Evolutionary conservation across 2,888 invertebrate species (phyloP).

Genomic region (Busseola fusca): DNA sequence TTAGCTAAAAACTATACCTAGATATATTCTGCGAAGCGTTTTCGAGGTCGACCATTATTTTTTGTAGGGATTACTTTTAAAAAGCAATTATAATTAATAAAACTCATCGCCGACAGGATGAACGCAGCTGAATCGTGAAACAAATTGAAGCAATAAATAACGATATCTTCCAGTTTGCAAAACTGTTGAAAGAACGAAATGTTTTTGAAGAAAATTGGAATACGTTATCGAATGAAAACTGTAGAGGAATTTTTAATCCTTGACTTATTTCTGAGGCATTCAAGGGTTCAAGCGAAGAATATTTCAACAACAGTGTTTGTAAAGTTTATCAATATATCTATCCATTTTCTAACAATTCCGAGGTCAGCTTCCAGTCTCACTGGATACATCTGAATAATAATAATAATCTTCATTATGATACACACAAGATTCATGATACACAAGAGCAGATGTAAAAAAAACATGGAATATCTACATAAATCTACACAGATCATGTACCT

Average conservation of each 20-base stretch:
- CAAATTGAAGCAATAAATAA: slow-evolving; percentile 57
- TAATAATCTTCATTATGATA: too few species aligned
- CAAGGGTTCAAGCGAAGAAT: not conserved
- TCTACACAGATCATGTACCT: too few species aligned
- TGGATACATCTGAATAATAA: not conserved
- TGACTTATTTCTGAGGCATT: not conserved
- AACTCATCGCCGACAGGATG: slow-evolving; percentile 37
- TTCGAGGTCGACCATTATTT: slow-evolving; percentile 23
- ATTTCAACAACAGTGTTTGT: not conserved
- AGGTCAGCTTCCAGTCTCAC: not conserved
- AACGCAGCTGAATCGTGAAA: slow-evolving; percentile 31
- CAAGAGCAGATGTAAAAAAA: too few species aligned
- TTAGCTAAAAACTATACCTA: not conserved
- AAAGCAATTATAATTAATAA: slow-evolving; percentile 53
- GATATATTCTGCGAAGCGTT: slow-evolving; percentile 38
- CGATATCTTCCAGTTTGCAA: slow-evolving; percentile 23
- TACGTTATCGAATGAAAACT: not conserved
- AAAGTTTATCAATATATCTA: not conserved
- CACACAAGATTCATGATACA: too few species aligned
- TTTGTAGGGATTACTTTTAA: slow-evolving; percentile 39
- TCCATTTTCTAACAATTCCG: not conserved
- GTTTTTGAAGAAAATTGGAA: slow-evolving; percentile 19
- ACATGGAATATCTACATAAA: too few species aligned
- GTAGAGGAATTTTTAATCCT: not conserved
- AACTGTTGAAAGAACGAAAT: slow-evolving; percentile 25